Evolutionary conservation across 2,797 vertebrate genomes (phyloP).

Genomic region (Phalloptychus januarius): DNA sequence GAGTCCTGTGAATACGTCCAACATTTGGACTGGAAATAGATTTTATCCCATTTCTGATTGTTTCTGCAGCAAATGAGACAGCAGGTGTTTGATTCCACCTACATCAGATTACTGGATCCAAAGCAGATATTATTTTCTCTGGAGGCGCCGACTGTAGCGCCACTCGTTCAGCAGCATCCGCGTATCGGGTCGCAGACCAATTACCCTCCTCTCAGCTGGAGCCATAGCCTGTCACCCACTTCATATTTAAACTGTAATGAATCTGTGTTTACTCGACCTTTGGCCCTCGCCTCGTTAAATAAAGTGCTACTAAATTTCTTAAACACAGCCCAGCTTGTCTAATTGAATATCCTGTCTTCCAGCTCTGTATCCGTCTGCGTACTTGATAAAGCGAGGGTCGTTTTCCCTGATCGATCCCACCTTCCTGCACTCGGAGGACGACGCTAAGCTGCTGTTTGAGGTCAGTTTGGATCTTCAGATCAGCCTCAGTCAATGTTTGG

Average conservation of each 20-base stretch:
- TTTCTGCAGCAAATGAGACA: slow-evolving; percentile 31
- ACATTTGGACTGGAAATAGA: not conserved
- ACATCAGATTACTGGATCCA: slow-evolving; percentile 28
- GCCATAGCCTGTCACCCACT: slow-evolving; percentile 31
- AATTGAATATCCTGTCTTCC: slow-evolving; percentile 55
- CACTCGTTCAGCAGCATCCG: slow-evolving; percentile 33
- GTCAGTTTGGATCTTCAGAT: slow-evolving; percentile 67
- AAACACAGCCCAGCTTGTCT: slow-evolving; percentile 13
- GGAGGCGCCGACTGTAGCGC: not conserved
- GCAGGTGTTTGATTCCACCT: slow-evolving; percentile 38
- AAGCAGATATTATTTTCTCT: slow-evolving; percentile 19
- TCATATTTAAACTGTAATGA: slow-evolving; percentile 63
- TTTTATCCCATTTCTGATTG: slow-evolving; percentile 2
- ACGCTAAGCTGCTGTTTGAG: slow-evolving; percentile 91
- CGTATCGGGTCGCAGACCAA: slow-evolving; percentile 36
- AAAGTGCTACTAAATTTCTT: slow-evolving; percentile 19
- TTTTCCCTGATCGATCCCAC: slow-evolving; percentile 83
- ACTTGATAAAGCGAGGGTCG: slow-evolving; percentile 84
- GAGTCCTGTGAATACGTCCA: not conserved
- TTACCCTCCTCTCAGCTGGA: slow-evolving; percentile 45
- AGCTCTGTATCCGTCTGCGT: slow-evolving; percentile 91
- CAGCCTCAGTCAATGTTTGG: not conserved
- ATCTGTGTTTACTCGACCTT: slow-evolving; percentile 52
- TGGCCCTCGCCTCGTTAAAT: slow-evolving; percentile 5
- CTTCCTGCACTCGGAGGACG: slow-evolving; percentile 87